Evolutionary conservation across 2,797 vertebrate species (phyloP), one percentile per base, ranked within the genome.

Genomic region (Rhinatrema bivittatum): DNA sequence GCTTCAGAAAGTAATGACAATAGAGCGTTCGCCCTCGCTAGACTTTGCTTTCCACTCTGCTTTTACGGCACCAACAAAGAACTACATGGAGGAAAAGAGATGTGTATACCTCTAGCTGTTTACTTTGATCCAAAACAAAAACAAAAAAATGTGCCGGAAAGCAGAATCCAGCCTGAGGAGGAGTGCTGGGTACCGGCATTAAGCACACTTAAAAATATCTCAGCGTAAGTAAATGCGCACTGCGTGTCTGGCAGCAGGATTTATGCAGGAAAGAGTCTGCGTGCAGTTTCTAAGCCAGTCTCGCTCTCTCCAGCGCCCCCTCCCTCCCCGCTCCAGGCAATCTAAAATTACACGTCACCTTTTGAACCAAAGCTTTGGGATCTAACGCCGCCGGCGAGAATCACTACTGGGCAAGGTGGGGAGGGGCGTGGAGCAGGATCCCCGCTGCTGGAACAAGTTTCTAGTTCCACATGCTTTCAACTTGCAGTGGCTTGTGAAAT

Each of bases 231-330:
- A 62, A 71, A 58, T 31, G 50, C 27, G 1, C 1, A n/a, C n/a
- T n/a, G n/a, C n/a, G 7, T 24, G 32, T 38, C 34, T 50, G 21
- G 39, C n/a, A 39, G 29, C 22, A 53, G 42, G 4, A 21, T 29
- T 71, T 50, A 30, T 51, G 24, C 32, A 63, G 18, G n/a, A 39
- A 40, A 58, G 45, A n/a, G n/a, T n/a, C n/a, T n/a, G n/a, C n/a
- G n/a, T n/a, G n/a, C n/a, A n/a, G n/a, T n/a, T n/a, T n/a, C n/a
- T n/a, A 53, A 18, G 27, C 5, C 4, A 0, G 17, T 8, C 12
- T 54, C 41, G 29, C 32, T 32, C 3, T 17, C 18, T 26, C 18
- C 29, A 25, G 44, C 36, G 29, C n/a, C 20, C 35, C 19, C 40
- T 16, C 2, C 4, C 36, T 40, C 45, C 47, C 38, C 39, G 41